Evolutionary conservation across 2,113 vertebrate species (phyloP), one percentile per base, ranked within the genome.

Genomic region (Paradisaea rubra): DNA sequence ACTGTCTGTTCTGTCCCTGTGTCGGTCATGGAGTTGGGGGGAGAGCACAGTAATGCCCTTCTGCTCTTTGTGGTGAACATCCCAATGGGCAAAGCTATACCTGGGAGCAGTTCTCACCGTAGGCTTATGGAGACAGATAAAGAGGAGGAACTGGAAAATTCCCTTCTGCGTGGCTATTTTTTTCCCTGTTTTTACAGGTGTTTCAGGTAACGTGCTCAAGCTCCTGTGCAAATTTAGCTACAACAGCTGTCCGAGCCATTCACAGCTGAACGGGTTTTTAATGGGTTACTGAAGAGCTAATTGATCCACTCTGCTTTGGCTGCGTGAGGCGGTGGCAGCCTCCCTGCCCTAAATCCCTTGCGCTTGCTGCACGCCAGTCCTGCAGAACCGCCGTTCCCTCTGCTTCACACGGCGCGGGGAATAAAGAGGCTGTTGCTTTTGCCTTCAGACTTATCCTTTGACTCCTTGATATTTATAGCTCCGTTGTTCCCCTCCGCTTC

Each of bases 81-180:
- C 61, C 45, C 24, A 15, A 0, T 0, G 39, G 45, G 44, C 33
- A 73, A 25, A 31, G 45, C 54, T 59, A 1, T 42, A 69, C 24
- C 70, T 82, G 45, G 56, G 39, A 60, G 44, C 30, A 28, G 42
- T 28, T 82, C 25, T 7, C 11, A 37, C 59, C 0, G 0, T 22
- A 28, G 9, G 11, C 33, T 69, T 80, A 44, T 0, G 0, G 69
- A 52, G n/a, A 24, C 0, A 0, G 70, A 45, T 33, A 24, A 71
- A 7, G 50, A 86, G 9, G 37, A 61, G 11, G 37, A 96, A 49
- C 16, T 25, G 41, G 63, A 37, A 91, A 35, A 60, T 53, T 53
- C 21, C 73, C 52, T 86, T 59, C 39, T 47, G 52, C 1, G 0
- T 73, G 47, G 41, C 69, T 87, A 9, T 66, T 93, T 91, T 94